Base-by-base conservation (phyloP, 64 coral and sea anemone genomes). In the Montipora cactus region DNA sequence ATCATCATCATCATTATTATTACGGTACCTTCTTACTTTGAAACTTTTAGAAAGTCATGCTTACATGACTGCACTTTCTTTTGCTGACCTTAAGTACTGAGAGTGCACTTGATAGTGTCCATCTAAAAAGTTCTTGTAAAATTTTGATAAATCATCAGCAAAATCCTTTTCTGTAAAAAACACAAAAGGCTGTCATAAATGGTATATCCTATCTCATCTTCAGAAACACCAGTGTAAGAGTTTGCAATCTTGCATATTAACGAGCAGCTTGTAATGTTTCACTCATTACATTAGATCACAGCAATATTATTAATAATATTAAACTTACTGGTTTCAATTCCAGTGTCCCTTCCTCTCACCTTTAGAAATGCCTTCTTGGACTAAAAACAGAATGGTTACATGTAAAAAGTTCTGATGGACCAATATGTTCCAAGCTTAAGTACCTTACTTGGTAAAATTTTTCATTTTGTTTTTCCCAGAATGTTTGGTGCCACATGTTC, bases 51-150 rank as follows among this genome's bases (percentile, higher is more conserved):
- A 37, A 37, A 37, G 37, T 37, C 37, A 37, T 37, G 37, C n/a
- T 5, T 1, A 81, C 15, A 55, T 55, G 2, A 1, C 16, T 47
- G 13, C 4, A 3, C 14, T 16, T 45, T 6, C 37, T 68, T 9
- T 10, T 9, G 4, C 12, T 70, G 83, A 98, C 97, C 95, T 95
- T 37, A 93, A 94, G 79, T 96, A 98, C 47, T 85, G 46, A 15
- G 62, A 89, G 75, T 98, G 97, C 74, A 93, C 67, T 49, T 84
- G 87, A 59, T 80, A 80, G 90, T 98, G 83, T 12, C 88, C 94
- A 89, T 98, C 94, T 25, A 98, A 78, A 78, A 98, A 98, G 20
- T 94, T 89, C 79, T 91, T 91, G 67, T 98, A 98, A 75, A 98
- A 98, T 67, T 91, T 69, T 4, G 97, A 98, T 58, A 98, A 67